Conservation (phyloP, 2,888 invertebrate genomes). For the Selenia dentaria region DNA sequence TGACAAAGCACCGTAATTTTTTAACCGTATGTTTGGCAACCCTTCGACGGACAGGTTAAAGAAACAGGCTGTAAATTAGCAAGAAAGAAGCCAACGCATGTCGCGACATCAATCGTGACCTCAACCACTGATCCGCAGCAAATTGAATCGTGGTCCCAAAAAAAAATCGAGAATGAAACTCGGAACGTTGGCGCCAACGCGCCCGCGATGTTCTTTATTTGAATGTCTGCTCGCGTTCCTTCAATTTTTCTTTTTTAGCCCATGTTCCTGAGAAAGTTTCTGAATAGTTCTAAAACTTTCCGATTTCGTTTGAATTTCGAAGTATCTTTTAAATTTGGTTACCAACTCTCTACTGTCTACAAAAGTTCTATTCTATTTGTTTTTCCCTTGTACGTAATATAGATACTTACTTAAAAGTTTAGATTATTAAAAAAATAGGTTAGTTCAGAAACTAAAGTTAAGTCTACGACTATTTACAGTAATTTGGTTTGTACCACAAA, state of each 20-base stretch:
- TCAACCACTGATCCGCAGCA: slow-evolving; percentile 64
- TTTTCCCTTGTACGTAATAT: no score
- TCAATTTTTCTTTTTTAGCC: slow-evolving; percentile 43
- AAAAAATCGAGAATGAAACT: slow-evolving; percentile 52
- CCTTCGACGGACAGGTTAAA: no score
- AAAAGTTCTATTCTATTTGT: no score
- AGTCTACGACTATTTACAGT: no score
- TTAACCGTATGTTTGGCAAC: no score
- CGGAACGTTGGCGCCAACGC: slow-evolving; percentile 81
- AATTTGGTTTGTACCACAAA: no score
- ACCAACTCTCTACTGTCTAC: no score
- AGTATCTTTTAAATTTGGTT: slow-evolving; percentile 15
- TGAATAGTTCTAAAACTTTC: slow-evolving; percentile 40
- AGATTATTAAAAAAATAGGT: no score
- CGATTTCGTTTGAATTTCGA: slow-evolving; percentile 28
- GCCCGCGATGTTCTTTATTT: slow-evolving; percentile 75
- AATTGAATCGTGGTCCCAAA: slow-evolving; percentile 71
- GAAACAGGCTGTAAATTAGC: slow-evolving; percentile 28
- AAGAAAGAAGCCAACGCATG: slow-evolving; percentile 38
- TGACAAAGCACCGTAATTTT: no score
- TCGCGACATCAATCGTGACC: slow-evolving; percentile 59
- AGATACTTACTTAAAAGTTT: no score
- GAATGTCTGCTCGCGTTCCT: slow-evolving; percentile 62
- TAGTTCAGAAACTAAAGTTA: no score
- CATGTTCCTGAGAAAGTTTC: slow-evolving; percentile 47